Evolutionary conservation across 2,888 invertebrate species (phyloP), one percentile per base, ranked within the genome.

Genomic region (Odontothrips loti): DNA sequence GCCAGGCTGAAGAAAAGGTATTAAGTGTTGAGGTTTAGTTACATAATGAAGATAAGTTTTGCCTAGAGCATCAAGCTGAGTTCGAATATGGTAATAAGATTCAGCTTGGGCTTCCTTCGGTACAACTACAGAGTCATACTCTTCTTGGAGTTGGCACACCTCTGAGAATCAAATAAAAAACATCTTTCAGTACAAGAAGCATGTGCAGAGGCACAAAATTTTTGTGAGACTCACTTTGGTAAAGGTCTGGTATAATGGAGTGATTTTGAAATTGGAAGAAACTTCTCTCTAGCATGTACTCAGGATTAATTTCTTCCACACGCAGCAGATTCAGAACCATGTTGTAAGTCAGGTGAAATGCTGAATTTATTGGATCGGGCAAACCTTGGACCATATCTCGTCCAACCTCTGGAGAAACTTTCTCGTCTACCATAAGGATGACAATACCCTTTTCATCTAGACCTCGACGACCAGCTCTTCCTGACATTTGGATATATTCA

Each of bases 181-280:
- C 47, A 80, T 68, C 23, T 27, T 78, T 27, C 48, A 79, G 20
- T 20, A 63, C 58, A 75, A 47, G 11, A 43, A 29, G 82, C 82
- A 48, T 82, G 68, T 68, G 68, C 75, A 82, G 79, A n/a, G 58
- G 43, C 9, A 83, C 80, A 15, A 80, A 20, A 23, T 20, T 4
- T 6, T 43, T 43, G 34, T 43, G 34, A 79, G 84, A 89, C 92
- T 90, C 88, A 96, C 96, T 92, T 83, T 96, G 93, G 85, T 94
- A 93, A 20, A 98, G 90, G 79, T 93, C 93, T 0, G 99, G 99
- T 85, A 99, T 96, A 23, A 94, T 91, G 0, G 97, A 93, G 88
- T 98, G 98, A 89, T 99, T 99, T 89, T 99, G 99, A 86, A 99
- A 99, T 88, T 99, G 99, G 88, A 94, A 98, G 89, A 99, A 99